Base-by-base conservation (phyloP, 2,888 invertebrate genomes). In the Chrysolina haemoptera region DNA sequence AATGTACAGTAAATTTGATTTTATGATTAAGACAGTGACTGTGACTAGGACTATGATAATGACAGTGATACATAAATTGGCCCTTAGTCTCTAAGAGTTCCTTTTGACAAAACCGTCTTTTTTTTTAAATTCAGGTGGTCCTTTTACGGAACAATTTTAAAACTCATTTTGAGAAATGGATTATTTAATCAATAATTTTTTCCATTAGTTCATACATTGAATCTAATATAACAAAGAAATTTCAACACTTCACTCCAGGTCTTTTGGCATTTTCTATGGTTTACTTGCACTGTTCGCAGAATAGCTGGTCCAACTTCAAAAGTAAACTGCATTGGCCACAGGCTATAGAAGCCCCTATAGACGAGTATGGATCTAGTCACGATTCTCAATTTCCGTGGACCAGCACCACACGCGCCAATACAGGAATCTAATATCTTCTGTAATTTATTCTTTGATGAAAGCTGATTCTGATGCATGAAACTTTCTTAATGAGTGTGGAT, bases 321-420 rank as follows among this genome's bases (percentile, higher is more conserved):
- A 22, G n/a, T 22, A 35, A 11, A 18, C 67, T 59, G 35, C 43
- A 53, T 43, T 46, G 53, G 46, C 50, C 40, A 75, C 68, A 69
- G 53, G 74, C 64, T 75, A 70, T 73, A 82, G 86, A 77, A 81
- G 76, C 86, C 91, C 91, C 91, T 91, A 92, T 93, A 93, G 94
- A 94, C 94, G 94, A 94, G 94, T 94, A 94, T 94, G 94, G 94
- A 94, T 94, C 94, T 94, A 94, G 94, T 94, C 94, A 94, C 93
- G 93, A 89, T 84, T 78, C 71, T 73, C 74, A 82, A 81, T 81
- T 82, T 85, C 91, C 93, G 92, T 92, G 92, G 90, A 93, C 93
- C 91, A 94, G 94, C 94, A 91, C 91, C 93, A 92, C 91, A 94
- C 92, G 93, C 94, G 92, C 91, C 94, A 79, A 84, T 91, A 93